phyloP scores from a whole-genome alignment of 1,140 invertebrate genomes.

The Papilio polytes region DNA sequence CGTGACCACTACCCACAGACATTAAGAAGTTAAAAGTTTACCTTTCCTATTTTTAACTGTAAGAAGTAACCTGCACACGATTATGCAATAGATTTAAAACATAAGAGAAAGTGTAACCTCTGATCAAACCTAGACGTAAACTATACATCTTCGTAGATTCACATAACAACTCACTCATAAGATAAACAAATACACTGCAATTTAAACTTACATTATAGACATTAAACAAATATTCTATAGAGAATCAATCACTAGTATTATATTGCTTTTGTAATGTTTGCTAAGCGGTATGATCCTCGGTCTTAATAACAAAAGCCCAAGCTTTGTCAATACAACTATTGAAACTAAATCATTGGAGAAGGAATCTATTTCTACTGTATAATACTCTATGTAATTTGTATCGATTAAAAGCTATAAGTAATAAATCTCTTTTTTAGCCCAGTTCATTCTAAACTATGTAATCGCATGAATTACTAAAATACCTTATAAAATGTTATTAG shows the following conservation, averaged over 20 bases:
- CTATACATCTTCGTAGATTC: not conserved
- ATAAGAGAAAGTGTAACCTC: too few relatives aligned
- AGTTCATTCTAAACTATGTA: too few relatives aligned
- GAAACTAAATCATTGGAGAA: not conserved
- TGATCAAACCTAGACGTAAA: not conserved
- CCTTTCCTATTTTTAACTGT: too few relatives aligned
- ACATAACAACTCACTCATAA: not conserved
- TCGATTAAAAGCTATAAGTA: too few relatives aligned
- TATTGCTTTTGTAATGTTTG: not conserved
- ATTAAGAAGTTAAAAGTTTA: not conserved
- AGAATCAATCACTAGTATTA: not conserved
- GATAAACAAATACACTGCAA: not conserved
- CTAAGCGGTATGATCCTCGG: not conserved
- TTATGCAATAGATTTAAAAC: too few relatives aligned
- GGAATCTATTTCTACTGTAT: not conserved
- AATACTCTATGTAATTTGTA: not conserved
- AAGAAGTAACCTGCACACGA: too few relatives aligned
- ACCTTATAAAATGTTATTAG: too few relatives aligned
- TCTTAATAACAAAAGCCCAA: not conserved
- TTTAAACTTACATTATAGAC: not conserved
- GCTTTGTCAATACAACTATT: conserved; percentile 11
- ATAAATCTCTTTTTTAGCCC: too few relatives aligned
- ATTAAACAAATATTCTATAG: not conserved
- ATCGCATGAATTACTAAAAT: too few relatives aligned
- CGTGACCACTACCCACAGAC: not conserved